These are phyloP conservation scores for Chiropotes sagulatus DNA, from an alignment of 2,797 vertebrate species.

Conservation along the genomic window DNA sequence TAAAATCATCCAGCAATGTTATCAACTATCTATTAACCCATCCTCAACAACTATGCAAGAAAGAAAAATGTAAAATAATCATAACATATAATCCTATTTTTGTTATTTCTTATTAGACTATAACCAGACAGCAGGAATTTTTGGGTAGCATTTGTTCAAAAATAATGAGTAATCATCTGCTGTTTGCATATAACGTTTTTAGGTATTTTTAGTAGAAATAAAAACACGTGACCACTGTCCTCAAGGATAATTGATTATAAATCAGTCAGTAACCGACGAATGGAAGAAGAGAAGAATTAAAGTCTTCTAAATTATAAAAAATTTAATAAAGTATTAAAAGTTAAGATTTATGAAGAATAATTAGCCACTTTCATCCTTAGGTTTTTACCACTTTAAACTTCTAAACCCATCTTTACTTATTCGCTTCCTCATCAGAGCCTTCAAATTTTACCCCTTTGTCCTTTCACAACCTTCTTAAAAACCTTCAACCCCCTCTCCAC, in stretches of 20 bases:
- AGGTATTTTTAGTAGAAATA: neutral
- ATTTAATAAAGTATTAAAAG: neutral
- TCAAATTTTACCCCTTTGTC: neutral
- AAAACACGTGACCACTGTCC: neutral
- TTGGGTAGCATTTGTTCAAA: neutral
- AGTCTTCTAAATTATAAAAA: neutral
- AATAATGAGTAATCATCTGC: neutral
- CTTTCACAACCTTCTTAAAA: neutral
- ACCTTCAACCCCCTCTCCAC: neutral
- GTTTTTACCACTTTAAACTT: slow-evolving; percentile 3
- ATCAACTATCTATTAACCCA: neutral
- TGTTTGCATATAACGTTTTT: neutral
- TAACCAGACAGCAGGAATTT: neutral
- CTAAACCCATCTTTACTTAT: neutral
- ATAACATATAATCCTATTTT: neutral
- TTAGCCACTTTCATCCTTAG: neutral
- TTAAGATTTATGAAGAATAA: neutral
- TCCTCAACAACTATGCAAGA: neutral
- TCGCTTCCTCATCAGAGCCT: neutral
- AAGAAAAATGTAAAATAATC: slow-evolving; percentile 12
- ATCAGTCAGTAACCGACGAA: neutral
- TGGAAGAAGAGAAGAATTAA: neutral
- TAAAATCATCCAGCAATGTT: neutral
- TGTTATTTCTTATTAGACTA: neutral
- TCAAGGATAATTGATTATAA: neutral